These are phyloP conservation scores for Xiphophorus maculatus DNA, from an alignment of 2,113 vertebrate species.

Conservation along the genomic window DNA sequence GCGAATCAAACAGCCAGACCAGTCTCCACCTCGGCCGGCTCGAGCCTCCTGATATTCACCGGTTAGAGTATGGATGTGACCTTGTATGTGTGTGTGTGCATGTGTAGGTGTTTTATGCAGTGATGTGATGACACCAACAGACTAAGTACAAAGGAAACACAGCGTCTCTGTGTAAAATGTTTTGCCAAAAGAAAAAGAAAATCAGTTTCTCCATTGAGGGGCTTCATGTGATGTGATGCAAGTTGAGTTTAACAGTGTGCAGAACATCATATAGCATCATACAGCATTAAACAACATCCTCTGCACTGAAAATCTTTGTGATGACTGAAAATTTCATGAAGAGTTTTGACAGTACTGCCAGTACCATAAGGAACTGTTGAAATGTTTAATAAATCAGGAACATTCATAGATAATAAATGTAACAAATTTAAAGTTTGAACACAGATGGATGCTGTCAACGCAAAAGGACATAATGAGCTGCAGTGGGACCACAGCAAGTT, in stretches of 20 bases:
- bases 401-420: not conserved
- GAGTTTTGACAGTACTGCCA: not conserved
- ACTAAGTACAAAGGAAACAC: slow-evolving; percentile 35
- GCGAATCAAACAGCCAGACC: slow-evolving; percentile 69
- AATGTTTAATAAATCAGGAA: slow-evolving; percentile 4
- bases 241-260: not conserved
- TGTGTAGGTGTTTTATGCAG: slow-evolving; percentile 1
- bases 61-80: slow-evolving; percentile 66
- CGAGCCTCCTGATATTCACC: slow-evolving; percentile 67
- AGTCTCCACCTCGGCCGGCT: slow-evolving; percentile 52
- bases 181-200: slow-evolving; percentile 1
- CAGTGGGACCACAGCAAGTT: slow-evolving; percentile 28
- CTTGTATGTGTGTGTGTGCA: slow-evolving; percentile 54
- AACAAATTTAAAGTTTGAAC: slow-evolving; percentile 6
- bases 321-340: slow-evolving; percentile 1
- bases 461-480: slow-evolving; percentile 40
- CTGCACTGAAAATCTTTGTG: not conserved
- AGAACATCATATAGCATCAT: not conserved
- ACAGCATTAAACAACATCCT: not conserved
- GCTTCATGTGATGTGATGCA: not conserved
- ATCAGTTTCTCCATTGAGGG: not conserved
- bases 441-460: slow-evolving; percentile 16
- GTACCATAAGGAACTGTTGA: not conserved
- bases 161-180: not conserved
- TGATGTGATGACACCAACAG: slow-evolving; percentile 36